Evolutionary conservation across 2,113 vertebrate genomes (phyloP), one percentile per base, ranked within the genome.

Genomic region (Halcyon senegalensis): DNA sequence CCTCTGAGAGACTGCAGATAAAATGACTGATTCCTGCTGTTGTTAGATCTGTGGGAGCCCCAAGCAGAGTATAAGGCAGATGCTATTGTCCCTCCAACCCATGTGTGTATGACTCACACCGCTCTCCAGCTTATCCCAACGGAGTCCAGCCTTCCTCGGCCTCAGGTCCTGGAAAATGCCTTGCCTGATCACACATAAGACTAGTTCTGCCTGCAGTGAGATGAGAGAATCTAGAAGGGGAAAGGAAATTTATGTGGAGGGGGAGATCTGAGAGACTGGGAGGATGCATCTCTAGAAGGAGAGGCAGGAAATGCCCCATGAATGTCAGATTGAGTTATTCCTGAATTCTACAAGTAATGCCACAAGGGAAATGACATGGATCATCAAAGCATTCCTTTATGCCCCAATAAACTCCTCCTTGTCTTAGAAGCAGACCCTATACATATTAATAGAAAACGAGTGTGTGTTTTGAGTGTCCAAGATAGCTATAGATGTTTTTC

Each of bases 271-370:
- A 94, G 81, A 37, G 37, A 27, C 80, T 82, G 64, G 62, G 67
- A 75, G 69, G 66, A 92, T 82, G 66, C 48, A 60, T 79, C 77
- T 89, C 77, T 68, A 75, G 64, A 91, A 89, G 68, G 51, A 92
- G 77, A 94, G 69, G 62, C 91, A 95, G 95, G 95, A 96, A 96
- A 93, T 93, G 62, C 70, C 62, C 82, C 67, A 85, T 96, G 91
- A 96, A 95, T 96, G 90, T 97, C 95, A 97, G 70, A 82, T 20
- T 90, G 91, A 96, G 39, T 95, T 96, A 95, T 94, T 94, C 81
- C 81, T 93, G 84, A 94, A 80, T 95, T 80, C 84, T 94, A 73
- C 81, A 91, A 95, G 86, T 76, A 84, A 82, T 70, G 50, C 94
- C 94, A 87, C 74, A 83, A 80, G 74, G 93, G 93, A 95, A 90